Evolutionary conservation across 2,888 invertebrate genomes (phyloP).

Genomic region (Pocota personata): DNA sequence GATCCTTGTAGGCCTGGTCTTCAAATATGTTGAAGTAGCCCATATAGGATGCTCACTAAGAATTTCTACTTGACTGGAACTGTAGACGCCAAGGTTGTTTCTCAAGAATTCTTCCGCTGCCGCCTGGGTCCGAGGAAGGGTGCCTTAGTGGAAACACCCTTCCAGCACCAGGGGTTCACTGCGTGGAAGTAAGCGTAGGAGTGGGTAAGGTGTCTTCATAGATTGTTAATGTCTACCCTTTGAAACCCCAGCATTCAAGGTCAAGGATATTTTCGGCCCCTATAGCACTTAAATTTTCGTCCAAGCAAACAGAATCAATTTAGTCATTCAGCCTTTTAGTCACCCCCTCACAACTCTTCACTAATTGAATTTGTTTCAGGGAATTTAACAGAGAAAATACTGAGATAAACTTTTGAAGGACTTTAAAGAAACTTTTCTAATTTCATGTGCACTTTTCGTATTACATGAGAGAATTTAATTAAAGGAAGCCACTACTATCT

Average conservation of each 20-base stretch:
- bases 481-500: slow-evolving; percentile 60
- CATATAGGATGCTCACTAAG: no score
- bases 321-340: slow-evolving; percentile 32
- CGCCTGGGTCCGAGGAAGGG: no score
- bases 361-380: slow-evolving; percentile 71
- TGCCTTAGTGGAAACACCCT: no score
- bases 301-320: slow-evolving; percentile 32
- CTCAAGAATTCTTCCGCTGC: no score
- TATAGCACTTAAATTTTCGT: background rate
- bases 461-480: slow-evolving; percentile 70
- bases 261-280: slow-evolving; percentile 12
- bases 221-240: no score
- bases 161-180: no score
- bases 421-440: slow-evolving; percentile 68
- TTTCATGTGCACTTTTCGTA: slow-evolving; percentile 71
- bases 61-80: no score
- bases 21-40: no score
- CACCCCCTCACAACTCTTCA: slow-evolving; percentile 30
- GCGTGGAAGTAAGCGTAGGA: no score
- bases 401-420: slow-evolving; percentile 66
- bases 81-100: no score
- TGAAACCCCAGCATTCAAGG: background rate
- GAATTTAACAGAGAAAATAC: slow-evolving; percentile 67
- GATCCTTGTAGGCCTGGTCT: no score
- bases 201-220: no score